Evolutionary conservation across 64 coral and sea anemone genomes (phyloP).

Genomic region (Montipora sp.): DNA sequence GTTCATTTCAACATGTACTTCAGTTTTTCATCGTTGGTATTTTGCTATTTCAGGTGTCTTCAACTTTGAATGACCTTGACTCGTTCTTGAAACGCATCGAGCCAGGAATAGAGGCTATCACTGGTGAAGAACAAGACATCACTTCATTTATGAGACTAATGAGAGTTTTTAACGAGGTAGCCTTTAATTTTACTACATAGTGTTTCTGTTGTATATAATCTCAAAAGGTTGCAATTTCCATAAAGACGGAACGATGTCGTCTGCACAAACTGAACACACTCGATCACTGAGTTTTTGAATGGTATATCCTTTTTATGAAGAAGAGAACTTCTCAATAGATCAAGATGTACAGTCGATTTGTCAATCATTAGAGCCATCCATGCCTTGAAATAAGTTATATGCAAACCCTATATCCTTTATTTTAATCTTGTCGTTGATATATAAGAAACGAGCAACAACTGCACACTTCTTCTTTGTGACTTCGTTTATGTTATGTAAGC

Average conservation of each 20-base stretch:
- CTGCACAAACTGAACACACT: background rate
- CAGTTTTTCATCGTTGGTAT: background rate
- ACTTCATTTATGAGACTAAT: constrained; percentile 96
- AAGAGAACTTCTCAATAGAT: no score
- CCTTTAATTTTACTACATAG: background rate
- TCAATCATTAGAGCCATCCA: no score
- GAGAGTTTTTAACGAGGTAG: constrained; percentile 99
- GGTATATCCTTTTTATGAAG: no score
- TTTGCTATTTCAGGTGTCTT: constrained; percentile 73
- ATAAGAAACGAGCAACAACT: no score
- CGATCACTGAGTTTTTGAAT: background rate
- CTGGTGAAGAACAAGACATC: constrained; percentile 94
- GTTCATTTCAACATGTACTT: background rate
- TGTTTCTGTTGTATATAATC: background rate
- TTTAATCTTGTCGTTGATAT: no score
- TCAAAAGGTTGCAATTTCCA: background rate
- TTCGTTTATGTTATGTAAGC: no score
- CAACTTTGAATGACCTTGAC: constrained; percentile 96
- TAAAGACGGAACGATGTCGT: background rate
- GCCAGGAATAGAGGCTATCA: constrained; percentile 98
- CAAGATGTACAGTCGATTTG: no score
- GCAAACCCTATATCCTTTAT: no score
- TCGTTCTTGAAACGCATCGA: constrained; percentile 98
- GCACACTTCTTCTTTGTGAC: no score
- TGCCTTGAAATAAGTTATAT: no score